phyloP scores from a whole-genome alignment of 2,797 vertebrate genomes.

The Cheirogaleus major region DNA sequence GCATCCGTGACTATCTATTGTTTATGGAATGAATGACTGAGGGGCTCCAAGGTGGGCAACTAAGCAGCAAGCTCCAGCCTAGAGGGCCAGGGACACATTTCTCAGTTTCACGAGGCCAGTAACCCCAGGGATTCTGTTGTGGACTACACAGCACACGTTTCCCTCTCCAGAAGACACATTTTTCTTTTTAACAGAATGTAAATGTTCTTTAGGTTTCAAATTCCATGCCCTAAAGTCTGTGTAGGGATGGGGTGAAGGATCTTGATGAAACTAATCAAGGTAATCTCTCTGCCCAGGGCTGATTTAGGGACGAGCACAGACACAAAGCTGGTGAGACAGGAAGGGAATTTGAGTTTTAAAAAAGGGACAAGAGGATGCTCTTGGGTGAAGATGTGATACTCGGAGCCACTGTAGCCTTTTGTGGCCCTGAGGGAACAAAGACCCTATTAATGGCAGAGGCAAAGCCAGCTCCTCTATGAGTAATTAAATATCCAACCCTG shows the following conservation, averaged over 20 bases:
- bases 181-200: conserved; percentile 11
- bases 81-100: background rate
- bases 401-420: background rate
- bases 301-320: background rate
- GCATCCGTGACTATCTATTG: background rate
- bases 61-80: background rate
- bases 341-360: background rate
- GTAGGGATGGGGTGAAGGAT: background rate
- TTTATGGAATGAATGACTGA: background rate
- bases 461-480: background rate
- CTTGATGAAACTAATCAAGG: background rate
- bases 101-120: background rate
- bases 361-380: background rate
- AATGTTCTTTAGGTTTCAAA: background rate
- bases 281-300: background rate
- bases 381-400: background rate
- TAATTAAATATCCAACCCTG: background rate
- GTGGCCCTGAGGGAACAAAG: background rate
- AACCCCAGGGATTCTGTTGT: background rate
- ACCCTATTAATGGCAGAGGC: background rate
- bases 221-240: background rate
- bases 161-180: background rate
- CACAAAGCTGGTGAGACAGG: background rate
- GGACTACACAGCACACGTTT: background rate
- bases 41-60: background rate